A percentile compares a stretch with the other conserved stretches of the same genome.
Evolutionary conservation across 2,797 vertebrate species (phyloP).

Genomic region (Odontamblyopus rebecca): DNA sequence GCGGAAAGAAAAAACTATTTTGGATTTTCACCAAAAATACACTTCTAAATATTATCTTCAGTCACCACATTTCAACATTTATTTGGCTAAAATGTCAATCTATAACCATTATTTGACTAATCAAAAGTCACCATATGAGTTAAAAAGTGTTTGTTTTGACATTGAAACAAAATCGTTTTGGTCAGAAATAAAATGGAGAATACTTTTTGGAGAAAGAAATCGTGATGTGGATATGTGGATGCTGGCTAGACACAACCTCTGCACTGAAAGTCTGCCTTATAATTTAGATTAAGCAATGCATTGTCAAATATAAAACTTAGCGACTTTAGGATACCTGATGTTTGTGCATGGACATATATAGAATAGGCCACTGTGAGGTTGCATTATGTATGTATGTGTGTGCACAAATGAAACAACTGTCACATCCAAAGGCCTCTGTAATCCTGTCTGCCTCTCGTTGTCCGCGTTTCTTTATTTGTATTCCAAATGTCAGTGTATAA

Average conservation of each 20-base stretch:
- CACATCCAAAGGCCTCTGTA: constrained; percentile 69
- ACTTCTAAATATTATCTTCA: no score
- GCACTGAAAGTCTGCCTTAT: not conserved
- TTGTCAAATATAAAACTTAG: constrained; percentile 28
- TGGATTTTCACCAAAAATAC: no score
- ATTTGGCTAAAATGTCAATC: no score
- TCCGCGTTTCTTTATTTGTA: constrained; percentile 82
- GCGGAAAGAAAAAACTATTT: no score
- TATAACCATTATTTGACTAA: no score
- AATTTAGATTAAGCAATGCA: not conserved
- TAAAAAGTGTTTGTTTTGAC: not conserved
- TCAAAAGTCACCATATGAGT: no score
- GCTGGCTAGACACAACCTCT: not conserved
- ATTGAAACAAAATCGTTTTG: not conserved
- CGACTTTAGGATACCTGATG: constrained; percentile 14
- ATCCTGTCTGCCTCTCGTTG: constrained; percentile 76
- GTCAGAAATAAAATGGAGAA: not conserved
- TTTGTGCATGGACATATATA: constrained; percentile 21
- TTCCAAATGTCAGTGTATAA: constrained; percentile 86
- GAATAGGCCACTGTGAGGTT: constrained; percentile 9
- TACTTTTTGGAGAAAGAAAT: no score
- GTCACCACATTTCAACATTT: no score
- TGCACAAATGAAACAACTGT: constrained; percentile 66
- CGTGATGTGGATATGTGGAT: no score
- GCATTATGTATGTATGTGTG: constrained; percentile 33